phyloP scores from a whole-genome alignment of 2,113 vertebrate species.

The Vireo altiloquus region DNA sequence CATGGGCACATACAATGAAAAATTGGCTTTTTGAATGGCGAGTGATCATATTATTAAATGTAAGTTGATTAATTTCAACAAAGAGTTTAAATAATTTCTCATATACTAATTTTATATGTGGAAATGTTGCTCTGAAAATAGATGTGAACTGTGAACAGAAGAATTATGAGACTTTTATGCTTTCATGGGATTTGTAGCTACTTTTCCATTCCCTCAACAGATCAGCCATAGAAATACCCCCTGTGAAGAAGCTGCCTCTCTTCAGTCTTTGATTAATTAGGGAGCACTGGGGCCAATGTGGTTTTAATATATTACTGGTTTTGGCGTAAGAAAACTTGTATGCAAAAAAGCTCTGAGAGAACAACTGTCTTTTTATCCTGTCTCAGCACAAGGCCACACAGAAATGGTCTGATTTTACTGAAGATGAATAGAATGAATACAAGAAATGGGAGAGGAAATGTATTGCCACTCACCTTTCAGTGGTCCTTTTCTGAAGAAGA shows the following conservation, averaged over 20 bases:
- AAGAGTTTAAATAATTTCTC: slow-evolving; percentile 20
- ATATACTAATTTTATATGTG: slow-evolving; percentile 36
- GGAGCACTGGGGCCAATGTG: slow-evolving; percentile 30
- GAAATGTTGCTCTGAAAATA: slow-evolving; percentile 26
- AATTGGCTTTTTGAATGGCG: background rate
- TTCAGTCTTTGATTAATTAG: slow-evolving; percentile 55
- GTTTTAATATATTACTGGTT: slow-evolving; percentile 62
- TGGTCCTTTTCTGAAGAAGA: background rate
- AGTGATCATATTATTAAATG: background rate
- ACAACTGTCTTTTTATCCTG: slow-evolving; percentile 11
- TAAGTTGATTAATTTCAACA: slow-evolving; percentile 18
- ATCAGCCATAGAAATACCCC: slow-evolving; percentile 5
- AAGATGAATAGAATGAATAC: background rate
- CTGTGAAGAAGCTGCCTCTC: slow-evolving; percentile 19
- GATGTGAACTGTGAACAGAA: background rate
- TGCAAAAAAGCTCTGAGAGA: slow-evolving; percentile 9
- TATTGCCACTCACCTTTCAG: background rate
- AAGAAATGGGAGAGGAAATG: background rate
- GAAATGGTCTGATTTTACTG: background rate
- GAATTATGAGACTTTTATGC: background rate
- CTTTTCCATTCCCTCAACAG: background rate
- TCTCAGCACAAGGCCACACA: background rate
- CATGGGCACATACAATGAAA: background rate
- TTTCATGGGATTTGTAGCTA: background rate
- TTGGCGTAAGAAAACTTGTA: slow-evolving; percentile 8